Evolutionary conservation across 2,797 vertebrate genomes (phyloP).

Genomic region (Botia kubotai): DNA sequence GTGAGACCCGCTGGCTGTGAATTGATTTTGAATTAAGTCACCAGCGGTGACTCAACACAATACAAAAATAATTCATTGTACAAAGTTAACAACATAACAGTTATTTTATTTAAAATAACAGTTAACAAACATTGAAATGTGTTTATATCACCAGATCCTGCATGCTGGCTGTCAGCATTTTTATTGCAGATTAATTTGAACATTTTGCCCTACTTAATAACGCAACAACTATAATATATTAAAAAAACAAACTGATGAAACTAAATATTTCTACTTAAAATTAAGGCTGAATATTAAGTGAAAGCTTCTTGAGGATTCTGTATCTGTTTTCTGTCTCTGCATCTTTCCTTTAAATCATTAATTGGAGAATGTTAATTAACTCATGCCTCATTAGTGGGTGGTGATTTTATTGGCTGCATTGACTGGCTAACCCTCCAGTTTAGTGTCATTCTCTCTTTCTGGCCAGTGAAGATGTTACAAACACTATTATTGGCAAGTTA

Average conservation of each 20-base stretch:
- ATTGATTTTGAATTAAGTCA: too few relatives aligned
- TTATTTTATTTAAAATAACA: not conserved
- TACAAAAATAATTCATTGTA: not conserved
- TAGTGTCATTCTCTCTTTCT: conserved; percentile 89
- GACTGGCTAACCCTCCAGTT: conserved; percentile 93
- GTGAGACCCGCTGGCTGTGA: not conserved
- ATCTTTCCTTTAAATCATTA: conserved; percentile 46
- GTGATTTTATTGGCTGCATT: conserved; percentile 92
- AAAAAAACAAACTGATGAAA: too few relatives aligned
- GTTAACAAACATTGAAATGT: not conserved
- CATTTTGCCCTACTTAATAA: not conserved
- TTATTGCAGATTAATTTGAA: not conserved
- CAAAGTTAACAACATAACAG: too few relatives aligned
- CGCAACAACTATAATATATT: too few relatives aligned
- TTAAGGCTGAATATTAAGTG: not conserved
- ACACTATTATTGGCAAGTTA: conserved; percentile 97
- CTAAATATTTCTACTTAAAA: not conserved
- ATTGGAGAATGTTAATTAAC: conserved; percentile 64
- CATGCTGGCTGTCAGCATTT: not conserved
- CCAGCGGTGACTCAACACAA: not conserved
- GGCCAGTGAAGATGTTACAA: conserved; percentile 96
- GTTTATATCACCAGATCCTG: not conserved
- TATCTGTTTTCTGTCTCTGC: not conserved
- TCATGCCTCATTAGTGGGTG: conserved; percentile 77
- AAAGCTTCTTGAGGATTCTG: conserved; percentile 29